A percentile compares a stretch with the other conserved stretches of the same genome.
These are phyloP conservation scores for Hoplodrina ambigua DNA, from an alignment of 2,888 invertebrate species.

Conservation along the genomic window DNA sequence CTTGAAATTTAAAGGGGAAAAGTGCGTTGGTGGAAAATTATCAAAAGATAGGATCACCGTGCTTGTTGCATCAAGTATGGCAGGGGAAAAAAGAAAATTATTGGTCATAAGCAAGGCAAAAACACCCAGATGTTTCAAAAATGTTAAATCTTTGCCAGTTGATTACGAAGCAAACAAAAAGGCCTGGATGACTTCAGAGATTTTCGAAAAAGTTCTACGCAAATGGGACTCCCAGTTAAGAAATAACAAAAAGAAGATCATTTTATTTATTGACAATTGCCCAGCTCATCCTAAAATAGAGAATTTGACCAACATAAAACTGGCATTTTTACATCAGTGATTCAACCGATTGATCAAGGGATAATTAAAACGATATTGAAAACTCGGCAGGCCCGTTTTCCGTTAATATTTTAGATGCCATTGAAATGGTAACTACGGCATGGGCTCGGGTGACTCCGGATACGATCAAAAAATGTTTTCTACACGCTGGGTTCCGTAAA, in stretches of 20 bases:
- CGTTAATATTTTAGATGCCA: too few relatives aligned
- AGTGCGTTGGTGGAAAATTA: not conserved
- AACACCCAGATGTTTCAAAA: not conserved
- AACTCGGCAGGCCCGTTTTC: too few relatives aligned
- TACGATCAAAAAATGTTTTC: too few relatives aligned
- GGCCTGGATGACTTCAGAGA: not conserved
- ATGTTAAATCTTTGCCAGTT: conserved; percentile 3
- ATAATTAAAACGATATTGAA: too few relatives aligned
- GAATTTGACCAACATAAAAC: conserved; percentile 1
- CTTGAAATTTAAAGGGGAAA: conserved; percentile 4
- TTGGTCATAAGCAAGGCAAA: not conserved
- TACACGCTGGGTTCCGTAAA: too few relatives aligned
- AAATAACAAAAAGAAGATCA: not conserved
- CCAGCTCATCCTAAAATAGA: not conserved
- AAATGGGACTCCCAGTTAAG: not conserved
- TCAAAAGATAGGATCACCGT: not conserved
- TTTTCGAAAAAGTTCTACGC: not conserved
- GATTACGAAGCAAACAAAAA: not conserved
- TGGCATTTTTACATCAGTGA: not conserved
- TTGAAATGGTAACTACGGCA: too few relatives aligned
- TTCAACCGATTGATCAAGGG: too few relatives aligned
- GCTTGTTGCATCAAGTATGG: not conserved
- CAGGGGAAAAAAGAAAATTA: conserved; percentile 1
- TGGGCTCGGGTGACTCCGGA: too few relatives aligned
- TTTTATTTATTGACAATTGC: not conserved